Base-by-base conservation (phyloP, 2,797 vertebrate genomes). In the Nannoperca obscura region DNA sequence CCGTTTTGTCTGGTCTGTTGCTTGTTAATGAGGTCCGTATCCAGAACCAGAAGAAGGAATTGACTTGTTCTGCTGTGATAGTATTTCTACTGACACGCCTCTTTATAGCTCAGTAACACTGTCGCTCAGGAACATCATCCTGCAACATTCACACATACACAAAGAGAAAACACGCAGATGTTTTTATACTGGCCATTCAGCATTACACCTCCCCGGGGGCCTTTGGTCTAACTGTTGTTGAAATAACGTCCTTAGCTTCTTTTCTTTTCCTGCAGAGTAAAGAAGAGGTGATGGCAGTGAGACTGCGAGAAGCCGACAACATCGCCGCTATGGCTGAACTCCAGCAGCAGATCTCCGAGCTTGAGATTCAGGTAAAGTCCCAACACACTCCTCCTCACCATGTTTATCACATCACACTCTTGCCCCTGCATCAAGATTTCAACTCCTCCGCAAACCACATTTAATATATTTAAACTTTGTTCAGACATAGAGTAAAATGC, bases 271-370 rank as follows among this genome's bases (percentile, higher is more conserved):
- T 84, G 32, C 91, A 99, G 98, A 98, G 95, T 90, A 99, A 99
- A 80, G 98, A 99, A 90, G 97, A 99, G 83, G 97, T 99, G 89
- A 99, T 99, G 98, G 97, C 98, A 5, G 97, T 97, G 71, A 95
- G 98, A 81, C 95, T 99, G 74, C 94, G 98, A 46, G 98, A 99
- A 81, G 98, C 98, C 67, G 98, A 99, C 83, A 97, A 97, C 91
- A 98, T 99, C 2, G 98, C 98, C 61, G 96, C 96, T n/a, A 97
- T 99, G 95, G 98, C 98, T 13, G 98, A 99, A 22, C 96, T 99
- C 19, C 97, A 97, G 71, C 98, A 99, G 72, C 97, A 98, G 27
- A 97, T 99, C 86, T 98, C 98, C 34, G 98, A 99, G 85, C 94
- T 99, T 38, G 98, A 99, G 94, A 99, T 99, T 88, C 98, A 99